Evolutionary conservation across 2,113 vertebrate genomes (phyloP).

Genomic region (Pimephales promelas): DNA sequence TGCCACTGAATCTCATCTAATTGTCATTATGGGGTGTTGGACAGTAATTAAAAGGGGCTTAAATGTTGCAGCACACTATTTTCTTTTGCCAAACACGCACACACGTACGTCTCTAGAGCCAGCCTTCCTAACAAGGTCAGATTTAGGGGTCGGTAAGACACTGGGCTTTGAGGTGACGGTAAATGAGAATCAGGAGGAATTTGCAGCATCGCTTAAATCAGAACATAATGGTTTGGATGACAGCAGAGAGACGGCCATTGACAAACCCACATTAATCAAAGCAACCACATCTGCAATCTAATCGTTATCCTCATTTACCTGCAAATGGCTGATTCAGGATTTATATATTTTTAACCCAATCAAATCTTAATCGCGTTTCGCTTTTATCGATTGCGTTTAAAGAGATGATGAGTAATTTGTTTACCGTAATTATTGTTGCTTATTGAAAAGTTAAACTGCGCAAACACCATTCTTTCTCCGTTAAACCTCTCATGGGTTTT

Average conservation of each 20-base stretch:
- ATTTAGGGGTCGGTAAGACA: constrained; percentile 37
- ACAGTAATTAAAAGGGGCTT: constrained; percentile 34
- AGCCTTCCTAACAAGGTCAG: constrained; percentile 38
- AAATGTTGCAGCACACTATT: constrained; percentile 13
- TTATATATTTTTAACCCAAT: constrained; percentile 40
- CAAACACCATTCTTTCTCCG: background rate
- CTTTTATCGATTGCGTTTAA: constrained; percentile 35
- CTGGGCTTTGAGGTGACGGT: constrained; percentile 18
- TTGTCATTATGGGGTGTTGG: constrained; percentile 43
- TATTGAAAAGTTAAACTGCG: constrained; percentile 11
- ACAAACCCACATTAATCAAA: constrained; percentile 45
- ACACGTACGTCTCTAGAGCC: constrained; percentile 1
- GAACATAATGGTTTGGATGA: constrained; percentile 45
- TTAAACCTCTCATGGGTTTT: background rate
- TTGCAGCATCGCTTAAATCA: constrained; percentile 42
- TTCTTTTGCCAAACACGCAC: constrained; percentile 13
- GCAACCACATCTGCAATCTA: constrained; percentile 41
- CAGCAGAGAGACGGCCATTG: constrained; percentile 33
- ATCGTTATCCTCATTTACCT: constrained; percentile 52
- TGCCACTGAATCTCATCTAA: constrained; percentile 24
- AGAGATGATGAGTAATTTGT: constrained; percentile 45
- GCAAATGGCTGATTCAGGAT: constrained; percentile 48
- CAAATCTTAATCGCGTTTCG: constrained; percentile 39
- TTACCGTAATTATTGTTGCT: constrained; percentile 16
- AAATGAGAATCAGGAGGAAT: constrained; percentile 42